Base-by-base conservation (phyloP, 2,888 invertebrate species). In the Pandemis heparana region DNA sequence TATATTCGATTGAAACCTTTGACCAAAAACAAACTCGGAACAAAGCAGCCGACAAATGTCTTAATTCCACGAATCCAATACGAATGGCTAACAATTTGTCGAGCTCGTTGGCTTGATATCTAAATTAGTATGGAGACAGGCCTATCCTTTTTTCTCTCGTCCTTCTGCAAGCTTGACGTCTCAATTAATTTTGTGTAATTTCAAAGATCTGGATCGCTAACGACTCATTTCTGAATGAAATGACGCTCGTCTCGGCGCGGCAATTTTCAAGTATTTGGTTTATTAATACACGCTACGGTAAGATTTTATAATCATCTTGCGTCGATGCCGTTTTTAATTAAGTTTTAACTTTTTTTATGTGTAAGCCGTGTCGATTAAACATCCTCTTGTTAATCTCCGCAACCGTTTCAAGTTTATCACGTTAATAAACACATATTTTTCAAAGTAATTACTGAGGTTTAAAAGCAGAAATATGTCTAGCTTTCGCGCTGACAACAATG, bases 121-220 rank as follows among this genome's bases (percentile, higher is more conserved):
- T 92, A 92, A 92, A 92, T 92, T 92, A 92, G 91, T 91, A 90
- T 89, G 91, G 87, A 89, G 90, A 91, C 90, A 88, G 87, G 84
- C 79, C 83, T 86, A 84, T 84, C 79, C 78, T 82, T 87, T 87
- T 87, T 87, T 87, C 87, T 83, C 79, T 79, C 77, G 79, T 79
- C 82, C 81, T 80, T 81, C 84, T 84, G 85, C 87, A 83, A 87
- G 87, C 85, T 87, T 87, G 91, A 92, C 90, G 88, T 87, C 88
- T 92, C 91, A 92, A 92, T 92, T 92, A 90, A 92, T 91, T 89
- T 86, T 83, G 87, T 89, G 87, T 88, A 90, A 91, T 91, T 89
- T 90, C 87, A 89, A 87, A 90, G 90, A 89, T 89, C 87, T 84
- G 86, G 87, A 89, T 89, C 88, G 85, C 83, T 86, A 84, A 86